Conservation (phyloP, 2,888 invertebrate species). For the Metopia argyrocephala region DNA sequence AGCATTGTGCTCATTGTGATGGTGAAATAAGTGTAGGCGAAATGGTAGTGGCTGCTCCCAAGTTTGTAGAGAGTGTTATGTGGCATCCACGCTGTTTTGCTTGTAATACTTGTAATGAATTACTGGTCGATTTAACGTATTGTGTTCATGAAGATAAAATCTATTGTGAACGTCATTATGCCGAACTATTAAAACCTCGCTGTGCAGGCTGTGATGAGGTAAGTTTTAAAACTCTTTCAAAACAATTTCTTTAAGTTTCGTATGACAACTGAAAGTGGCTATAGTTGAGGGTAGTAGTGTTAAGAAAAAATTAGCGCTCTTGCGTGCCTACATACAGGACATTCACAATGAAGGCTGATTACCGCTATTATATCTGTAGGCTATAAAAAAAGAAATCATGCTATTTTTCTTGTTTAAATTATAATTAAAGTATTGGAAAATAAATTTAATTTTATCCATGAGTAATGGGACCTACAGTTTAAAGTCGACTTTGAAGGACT, state of each 20-base stretch:
- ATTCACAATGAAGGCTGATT: too few species aligned
- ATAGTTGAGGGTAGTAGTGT: too few species aligned
- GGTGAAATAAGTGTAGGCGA: slow-evolving; percentile 88
- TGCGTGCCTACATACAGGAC: too few species aligned
- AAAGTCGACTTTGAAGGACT: too few species aligned
- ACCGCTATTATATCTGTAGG: too few species aligned
- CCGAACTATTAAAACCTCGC: slow-evolving; percentile 95
- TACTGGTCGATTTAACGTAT: slow-evolving; percentile 97
- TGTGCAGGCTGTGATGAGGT: slow-evolving; percentile 99
- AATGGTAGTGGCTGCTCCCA: slow-evolving; percentile 90
- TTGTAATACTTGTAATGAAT: slow-evolving; percentile 92
- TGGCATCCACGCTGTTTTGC: slow-evolving; percentile 97
- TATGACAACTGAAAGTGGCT: too few species aligned
- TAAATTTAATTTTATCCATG: too few species aligned
- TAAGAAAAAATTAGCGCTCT: too few species aligned
- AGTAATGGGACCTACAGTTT: too few species aligned
- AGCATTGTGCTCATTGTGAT: slow-evolving; percentile 90
- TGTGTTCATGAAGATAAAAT: slow-evolving; percentile 93
- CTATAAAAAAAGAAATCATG: too few species aligned
- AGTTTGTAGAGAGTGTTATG: slow-evolving; percentile 86
- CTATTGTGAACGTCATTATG: slow-evolving; percentile 97
- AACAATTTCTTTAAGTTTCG: neutral
- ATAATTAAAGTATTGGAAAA: too few species aligned
- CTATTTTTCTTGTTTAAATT: too few species aligned
- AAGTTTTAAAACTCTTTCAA: slow-evolving; percentile 77